Evolutionary conservation across 2,888 invertebrate genomes (phyloP).

Genomic region (Leptinotarsa peninsularis): DNA sequence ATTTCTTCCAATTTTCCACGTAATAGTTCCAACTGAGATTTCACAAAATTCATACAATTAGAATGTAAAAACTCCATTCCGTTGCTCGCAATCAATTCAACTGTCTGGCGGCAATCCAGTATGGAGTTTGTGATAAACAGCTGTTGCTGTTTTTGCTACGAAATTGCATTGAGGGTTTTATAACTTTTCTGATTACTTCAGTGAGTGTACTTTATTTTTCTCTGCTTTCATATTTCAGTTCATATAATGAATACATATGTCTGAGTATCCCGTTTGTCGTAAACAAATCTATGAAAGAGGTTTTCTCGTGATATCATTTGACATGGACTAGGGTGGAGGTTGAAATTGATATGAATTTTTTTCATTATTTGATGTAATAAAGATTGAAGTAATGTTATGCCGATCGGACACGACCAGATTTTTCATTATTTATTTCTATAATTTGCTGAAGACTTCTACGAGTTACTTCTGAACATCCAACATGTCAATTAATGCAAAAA

Average conservation of each 20-base stretch:
- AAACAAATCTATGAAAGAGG: conserved; percentile 18
- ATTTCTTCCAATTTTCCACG: too few relatives aligned
- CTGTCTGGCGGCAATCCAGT: not conserved
- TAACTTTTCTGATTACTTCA: conserved; percentile 9
- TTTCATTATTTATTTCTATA: too few relatives aligned
- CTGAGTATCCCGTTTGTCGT: not conserved
- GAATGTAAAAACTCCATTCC: not conserved
- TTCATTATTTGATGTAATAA: not conserved
- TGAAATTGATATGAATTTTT: too few relatives aligned
- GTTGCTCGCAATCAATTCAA: not conserved
- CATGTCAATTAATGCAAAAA: too few relatives aligned
- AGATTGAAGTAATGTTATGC: not conserved
- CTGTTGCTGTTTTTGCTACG: not conserved
- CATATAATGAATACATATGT: not conserved
- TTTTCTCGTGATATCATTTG: too few relatives aligned
- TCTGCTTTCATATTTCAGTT: not conserved
- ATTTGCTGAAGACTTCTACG: too few relatives aligned
- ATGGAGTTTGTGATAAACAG: not conserved
- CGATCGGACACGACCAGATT: too few relatives aligned
- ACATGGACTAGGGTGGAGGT: too few relatives aligned
- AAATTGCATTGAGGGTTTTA: not conserved
- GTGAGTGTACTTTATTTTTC: not conserved
- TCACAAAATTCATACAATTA: not conserved
- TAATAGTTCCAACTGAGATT: too few relatives aligned
- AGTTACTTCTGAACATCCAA: too few relatives aligned